Base-by-base conservation (phyloP, 2,888 invertebrate species). In the Subacronicta megacephala region DNA sequence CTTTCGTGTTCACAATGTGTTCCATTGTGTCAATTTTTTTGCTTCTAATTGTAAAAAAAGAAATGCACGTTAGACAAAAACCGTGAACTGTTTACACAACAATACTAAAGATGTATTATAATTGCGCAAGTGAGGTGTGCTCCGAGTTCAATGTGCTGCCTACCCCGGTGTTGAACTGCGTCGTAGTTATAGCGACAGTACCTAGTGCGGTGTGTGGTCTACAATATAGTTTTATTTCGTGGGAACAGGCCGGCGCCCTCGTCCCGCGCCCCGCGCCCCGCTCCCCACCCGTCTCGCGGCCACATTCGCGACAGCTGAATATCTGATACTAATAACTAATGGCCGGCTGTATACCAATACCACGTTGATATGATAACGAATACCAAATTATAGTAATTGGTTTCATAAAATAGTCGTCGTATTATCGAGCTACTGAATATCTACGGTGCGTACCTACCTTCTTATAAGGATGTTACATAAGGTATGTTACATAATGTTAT, bases 221-320 rank as follows among this genome's bases (percentile, higher is more conserved):
- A 23, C 26, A 41, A 33, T 62, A 70, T 73, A 75, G 73, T 72
- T 78, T 69, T 71, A 70, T 69, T 75, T 71, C 62, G 68, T 81
- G 73, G 64, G 68, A 67, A 72, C 56, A 12, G 26, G 20, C 42
- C 7, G 36, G 33, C 7, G 35, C 47, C 33, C 17, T 12, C 29
- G 2, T 6, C 49, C 16, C 36, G 2, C 23, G 29, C 47, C 31
- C 26, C 12, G 20, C 17, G 12, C 29, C 1, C 4, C 50, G 23
- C 31, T 3, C 18, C 18, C 18, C 18, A 18, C 2, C 18, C 18
- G 18, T 37, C n/a, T n/a, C n/a, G n/a, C n/a, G n/a, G 29, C 15
- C 6, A 35, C 46, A 44, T 29, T 35, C 18, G 63, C 54, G 74
- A 75, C 80, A 73, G 65, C 68, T 80, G 73, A 73, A 72, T 77